Evolutionary conservation across 2,797 vertebrate species (phyloP).

Genomic region (Okamejei kenojei): DNA sequence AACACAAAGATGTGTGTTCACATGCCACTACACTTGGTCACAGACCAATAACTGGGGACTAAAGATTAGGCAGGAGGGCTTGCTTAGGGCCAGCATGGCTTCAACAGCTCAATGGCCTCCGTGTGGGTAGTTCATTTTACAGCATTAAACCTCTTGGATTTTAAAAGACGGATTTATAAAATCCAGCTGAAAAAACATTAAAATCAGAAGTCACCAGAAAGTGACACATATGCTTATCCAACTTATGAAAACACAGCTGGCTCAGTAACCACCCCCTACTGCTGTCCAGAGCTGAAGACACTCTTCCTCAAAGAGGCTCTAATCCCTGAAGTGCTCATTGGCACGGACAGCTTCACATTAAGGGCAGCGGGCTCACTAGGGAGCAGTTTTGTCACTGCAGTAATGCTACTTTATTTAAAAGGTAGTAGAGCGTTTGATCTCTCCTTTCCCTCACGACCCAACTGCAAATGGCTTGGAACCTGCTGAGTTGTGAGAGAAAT

Average conservation of each 20-base stretch:
- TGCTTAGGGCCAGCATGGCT: too few species aligned
- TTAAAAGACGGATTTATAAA: neutral
- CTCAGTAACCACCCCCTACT: neutral
- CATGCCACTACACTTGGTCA: too few species aligned
- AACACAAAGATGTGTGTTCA: too few species aligned
- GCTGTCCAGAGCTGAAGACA: neutral
- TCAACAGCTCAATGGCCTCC: too few species aligned
- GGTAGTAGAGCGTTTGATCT: neutral
- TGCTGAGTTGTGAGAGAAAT: neutral
- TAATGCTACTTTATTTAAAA: constrained; percentile 4
- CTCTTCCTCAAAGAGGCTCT: neutral
- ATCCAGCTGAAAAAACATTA: constrained; percentile 16
- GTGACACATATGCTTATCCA: constrained; percentile 1
- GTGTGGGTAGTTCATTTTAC: too few species aligned
- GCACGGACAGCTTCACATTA: neutral
- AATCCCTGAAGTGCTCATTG: neutral
- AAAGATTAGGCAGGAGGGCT: too few species aligned
- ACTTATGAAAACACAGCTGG: neutral
- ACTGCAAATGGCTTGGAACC: neutral
- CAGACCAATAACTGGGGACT: too few species aligned
- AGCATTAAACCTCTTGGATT: neutral
- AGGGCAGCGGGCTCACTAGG: neutral
- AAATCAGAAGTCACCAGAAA: constrained; percentile 15
- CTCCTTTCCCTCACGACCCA: neutral
- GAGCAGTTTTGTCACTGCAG: neutral